Percentiles rank a stretch among this genome's conserved stretches.
These are phyloP conservation scores for Watersipora subatra DNA, from an alignment of 1,140 invertebrate species.

Conservation along the genomic window DNA sequence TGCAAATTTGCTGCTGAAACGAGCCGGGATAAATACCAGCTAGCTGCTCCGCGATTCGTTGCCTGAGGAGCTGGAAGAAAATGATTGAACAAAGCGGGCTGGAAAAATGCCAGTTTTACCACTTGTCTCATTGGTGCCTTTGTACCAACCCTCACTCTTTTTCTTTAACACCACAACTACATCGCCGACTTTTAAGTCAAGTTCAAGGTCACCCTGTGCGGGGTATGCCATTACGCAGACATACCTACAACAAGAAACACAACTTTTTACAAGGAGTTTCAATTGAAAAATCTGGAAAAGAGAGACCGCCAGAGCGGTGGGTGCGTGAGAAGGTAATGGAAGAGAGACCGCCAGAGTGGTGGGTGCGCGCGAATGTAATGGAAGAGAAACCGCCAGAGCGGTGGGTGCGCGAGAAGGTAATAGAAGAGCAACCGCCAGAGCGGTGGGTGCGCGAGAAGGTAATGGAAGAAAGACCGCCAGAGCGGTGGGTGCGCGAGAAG, in stretches of 20 bases:
- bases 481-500: too few species aligned
- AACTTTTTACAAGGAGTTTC: too few species aligned
- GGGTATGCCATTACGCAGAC: constrained; percentile 84
- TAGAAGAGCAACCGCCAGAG: too few species aligned
- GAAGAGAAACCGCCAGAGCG: background rate
- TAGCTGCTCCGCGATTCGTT: background rate
- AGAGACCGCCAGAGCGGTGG: background rate
- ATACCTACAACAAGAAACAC: constrained; percentile 43
- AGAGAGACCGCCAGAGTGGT: too few species aligned
- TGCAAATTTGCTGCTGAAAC: too few species aligned
- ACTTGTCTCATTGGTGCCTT: constrained; percentile 74
- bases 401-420: background rate
- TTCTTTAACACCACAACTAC: constrained; percentile 82
- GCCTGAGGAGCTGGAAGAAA: constrained; percentile 10
- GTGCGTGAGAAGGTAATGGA: background rate
- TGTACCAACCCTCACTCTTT: constrained; percentile 87
- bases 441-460: too few species aligned
- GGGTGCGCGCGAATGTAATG: background rate
- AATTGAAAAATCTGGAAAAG: background rate
- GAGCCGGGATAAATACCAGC: too few species aligned
- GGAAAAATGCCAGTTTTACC: constrained; percentile 83
- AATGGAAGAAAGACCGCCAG: too few species aligned
- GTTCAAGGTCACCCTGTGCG: constrained; percentile 80
- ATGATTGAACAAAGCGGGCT: constrained; percentile 70
- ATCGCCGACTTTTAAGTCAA: constrained; percentile 76